Percentiles rank a stretch among this genome's conserved stretches.
Conservation (phyloP, 2,888 invertebrate species). For the Chaetogeoica ovagalla region DNA sequence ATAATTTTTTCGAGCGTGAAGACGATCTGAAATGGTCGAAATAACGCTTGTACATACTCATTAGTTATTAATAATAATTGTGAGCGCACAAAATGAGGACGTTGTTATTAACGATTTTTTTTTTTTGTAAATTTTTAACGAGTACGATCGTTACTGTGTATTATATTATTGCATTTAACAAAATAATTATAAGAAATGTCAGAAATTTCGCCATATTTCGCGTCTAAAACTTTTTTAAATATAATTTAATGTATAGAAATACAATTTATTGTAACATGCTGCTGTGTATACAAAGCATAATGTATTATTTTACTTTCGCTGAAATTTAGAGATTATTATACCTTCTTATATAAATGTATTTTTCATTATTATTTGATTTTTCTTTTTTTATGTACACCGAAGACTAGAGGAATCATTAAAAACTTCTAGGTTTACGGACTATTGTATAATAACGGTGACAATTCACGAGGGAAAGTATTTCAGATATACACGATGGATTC, state of each 20-base stretch:
- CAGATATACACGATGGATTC: conserved; percentile 6
- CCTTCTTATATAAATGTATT: conserved; percentile 1
- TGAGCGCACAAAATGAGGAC: neutral
- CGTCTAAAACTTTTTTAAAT: too few species aligned
- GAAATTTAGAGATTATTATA: conserved; percentile 26
- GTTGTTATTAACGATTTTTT: neutral
- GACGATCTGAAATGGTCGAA: neutral
- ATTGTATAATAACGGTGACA: conserved; percentile 48
- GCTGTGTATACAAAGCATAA: too few species aligned
- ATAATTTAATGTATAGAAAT: too few species aligned
- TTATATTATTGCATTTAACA: neutral
- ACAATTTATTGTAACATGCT: too few species aligned
- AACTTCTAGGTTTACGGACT: conserved; percentile 35
- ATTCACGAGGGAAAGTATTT: conserved; percentile 48
- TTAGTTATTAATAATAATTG: neutral
- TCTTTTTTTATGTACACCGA: conserved; percentile 8
- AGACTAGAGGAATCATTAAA: conserved; percentile 35
- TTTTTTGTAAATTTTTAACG: neutral
- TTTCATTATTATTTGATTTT: neutral
- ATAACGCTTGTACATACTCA: neutral
- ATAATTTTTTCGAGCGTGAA: conserved; percentile 14
- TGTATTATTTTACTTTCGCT: conserved; percentile 29
- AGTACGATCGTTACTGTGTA: neutral
- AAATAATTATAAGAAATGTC: neutral
- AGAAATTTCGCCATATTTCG: neutral